phyloP scores from a whole-genome alignment of 2,888 invertebrate species.

The Micoletzkya japonica region DNA sequence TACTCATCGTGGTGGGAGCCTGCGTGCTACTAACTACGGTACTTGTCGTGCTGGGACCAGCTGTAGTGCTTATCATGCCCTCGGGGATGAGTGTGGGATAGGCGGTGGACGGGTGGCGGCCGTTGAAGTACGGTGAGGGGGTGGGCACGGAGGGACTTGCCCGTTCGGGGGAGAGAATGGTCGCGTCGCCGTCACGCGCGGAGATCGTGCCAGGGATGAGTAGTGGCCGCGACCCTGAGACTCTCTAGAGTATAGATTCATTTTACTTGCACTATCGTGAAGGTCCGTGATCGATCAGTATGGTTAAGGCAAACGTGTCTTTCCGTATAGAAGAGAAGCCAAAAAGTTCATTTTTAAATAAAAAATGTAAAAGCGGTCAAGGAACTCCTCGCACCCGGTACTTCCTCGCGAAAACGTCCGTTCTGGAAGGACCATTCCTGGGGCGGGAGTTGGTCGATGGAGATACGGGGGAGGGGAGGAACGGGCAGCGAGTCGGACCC shows the following conservation, averaged over 20 bases:
- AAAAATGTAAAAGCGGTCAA: neutral
- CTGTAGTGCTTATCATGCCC: too few species aligned
- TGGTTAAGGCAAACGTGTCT: too few species aligned
- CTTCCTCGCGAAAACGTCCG: conserved; percentile 6
- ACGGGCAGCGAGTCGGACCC: conserved; percentile 18
- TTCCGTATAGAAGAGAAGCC: neutral
- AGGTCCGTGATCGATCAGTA: too few species aligned
- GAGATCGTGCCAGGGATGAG: neutral
- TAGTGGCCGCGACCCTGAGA: too few species aligned
- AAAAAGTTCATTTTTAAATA: neutral
- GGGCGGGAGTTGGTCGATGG: too few species aligned
- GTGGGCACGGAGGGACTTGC: conserved; percentile 2
- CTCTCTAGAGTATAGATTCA: too few species aligned
- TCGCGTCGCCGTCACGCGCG: conserved; percentile 11
- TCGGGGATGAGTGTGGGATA: conserved; percentile 18
- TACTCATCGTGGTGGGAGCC: too few species aligned
- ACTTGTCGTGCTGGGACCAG: too few species aligned
- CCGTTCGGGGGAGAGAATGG: conserved; percentile 5
- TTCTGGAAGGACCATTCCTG: conserved; percentile 27
- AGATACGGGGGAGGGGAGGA: too few species aligned
- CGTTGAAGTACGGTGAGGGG: conserved; percentile 12
- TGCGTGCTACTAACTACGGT: too few species aligned
- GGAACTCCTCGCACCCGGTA: neutral
- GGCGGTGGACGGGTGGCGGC: neutral
- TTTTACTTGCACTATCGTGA: too few species aligned